These are phyloP conservation scores for Amblyraja radiata DNA, from an alignment of 2,797 vertebrate species.

Conservation along the genomic window DNA sequence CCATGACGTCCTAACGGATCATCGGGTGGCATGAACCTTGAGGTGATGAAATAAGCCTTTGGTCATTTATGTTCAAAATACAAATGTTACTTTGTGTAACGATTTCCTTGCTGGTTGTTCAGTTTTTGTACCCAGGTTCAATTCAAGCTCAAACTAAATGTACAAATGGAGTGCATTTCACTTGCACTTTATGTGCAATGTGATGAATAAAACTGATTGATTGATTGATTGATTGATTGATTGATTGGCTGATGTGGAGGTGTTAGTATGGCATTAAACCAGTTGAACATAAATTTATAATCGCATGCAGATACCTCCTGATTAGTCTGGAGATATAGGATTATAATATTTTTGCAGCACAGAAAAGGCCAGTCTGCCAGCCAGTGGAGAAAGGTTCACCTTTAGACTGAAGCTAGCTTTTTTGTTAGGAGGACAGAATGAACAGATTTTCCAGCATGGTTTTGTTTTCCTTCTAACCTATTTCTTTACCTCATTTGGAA, in stretches of 20 bases:
- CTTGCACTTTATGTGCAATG: too few relatives aligned
- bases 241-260: too few relatives aligned
- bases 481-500: not conserved
- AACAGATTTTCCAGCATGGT: not conserved
- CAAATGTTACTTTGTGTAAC: not conserved
- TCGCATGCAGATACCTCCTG: not conserved
- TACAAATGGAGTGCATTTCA: too few relatives aligned
- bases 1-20: slow-evolving; percentile 95
- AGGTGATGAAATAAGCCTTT: slow-evolving; percentile 10
- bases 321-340: not conserved
- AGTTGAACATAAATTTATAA: not conserved
- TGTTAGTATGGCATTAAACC: not conserved
- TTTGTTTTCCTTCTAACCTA: not conserved
- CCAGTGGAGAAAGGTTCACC: not conserved
- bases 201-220: too few relatives aligned
- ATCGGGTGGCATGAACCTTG: slow-evolving; percentile 96
- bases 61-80: not conserved
- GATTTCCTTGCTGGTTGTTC: not conserved
- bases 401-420: not conserved
- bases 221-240: too few relatives aligned
- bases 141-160: not conserved
- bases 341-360: not conserved
- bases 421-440: not conserved
- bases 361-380: not conserved
- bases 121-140: not conserved